Conservation (phyloP, 64 coral and sea anemone species). For the Montipora capricornis region DNA sequence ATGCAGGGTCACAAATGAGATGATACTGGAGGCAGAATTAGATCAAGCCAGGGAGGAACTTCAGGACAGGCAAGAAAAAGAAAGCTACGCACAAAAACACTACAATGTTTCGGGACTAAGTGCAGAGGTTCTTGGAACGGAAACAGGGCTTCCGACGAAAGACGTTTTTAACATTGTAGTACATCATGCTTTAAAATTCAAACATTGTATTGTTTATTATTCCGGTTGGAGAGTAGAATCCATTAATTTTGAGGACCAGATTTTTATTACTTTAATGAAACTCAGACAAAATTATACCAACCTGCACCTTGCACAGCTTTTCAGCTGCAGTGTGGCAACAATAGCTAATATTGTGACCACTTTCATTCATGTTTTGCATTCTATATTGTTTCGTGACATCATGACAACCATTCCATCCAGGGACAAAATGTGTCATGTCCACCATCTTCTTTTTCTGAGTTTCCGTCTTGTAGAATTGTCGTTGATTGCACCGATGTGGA, state of each 20-base stretch:
- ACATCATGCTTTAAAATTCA: not conserved
- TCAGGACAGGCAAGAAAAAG: not conserved
- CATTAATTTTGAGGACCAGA: not conserved
- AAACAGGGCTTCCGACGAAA: not conserved
- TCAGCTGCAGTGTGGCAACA: too few relatives aligned
- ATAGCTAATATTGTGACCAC: not conserved
- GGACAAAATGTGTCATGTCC: not conserved
- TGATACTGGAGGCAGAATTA: not conserved
- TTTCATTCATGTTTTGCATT: conserved; percentile 4
- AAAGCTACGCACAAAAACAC: not conserved
- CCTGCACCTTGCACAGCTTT: too few relatives aligned
- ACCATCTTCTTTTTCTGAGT: conserved; percentile 1
- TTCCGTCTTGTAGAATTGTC: not conserved
- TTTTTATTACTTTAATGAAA: too few relatives aligned
- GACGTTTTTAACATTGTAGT: not conserved
- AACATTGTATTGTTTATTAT: not conserved
- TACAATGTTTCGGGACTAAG: not conserved
- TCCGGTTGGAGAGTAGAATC: not conserved
- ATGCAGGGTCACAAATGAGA: not conserved
- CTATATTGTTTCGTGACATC: conserved; percentile 2
- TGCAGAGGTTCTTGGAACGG: not conserved
- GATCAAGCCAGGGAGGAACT: not conserved
- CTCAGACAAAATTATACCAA: too few relatives aligned
- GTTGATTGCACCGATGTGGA: not conserved
- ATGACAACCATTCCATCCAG: conserved; percentile 15